Conservation (phyloP, 2,113 vertebrate genomes). For the Smithornis capensis region DNA sequence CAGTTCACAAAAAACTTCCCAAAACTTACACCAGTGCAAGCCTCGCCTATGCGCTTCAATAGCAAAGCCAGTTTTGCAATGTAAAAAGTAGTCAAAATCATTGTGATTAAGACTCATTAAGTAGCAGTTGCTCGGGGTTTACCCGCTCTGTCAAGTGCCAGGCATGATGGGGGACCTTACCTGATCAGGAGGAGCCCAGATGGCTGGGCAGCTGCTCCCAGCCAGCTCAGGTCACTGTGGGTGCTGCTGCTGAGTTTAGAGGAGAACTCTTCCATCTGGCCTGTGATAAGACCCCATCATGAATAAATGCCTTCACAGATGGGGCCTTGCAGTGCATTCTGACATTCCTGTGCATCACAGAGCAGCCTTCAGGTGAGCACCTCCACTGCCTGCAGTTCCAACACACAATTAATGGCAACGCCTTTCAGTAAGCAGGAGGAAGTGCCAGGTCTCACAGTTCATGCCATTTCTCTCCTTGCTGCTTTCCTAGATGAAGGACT, state of each 20-base stretch:
- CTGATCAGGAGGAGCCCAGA: neutral
- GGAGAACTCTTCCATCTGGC: neutral
- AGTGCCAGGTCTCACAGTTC: neutral
- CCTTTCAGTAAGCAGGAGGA: neutral
- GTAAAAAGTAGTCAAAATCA: neutral
- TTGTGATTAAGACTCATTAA: neutral
- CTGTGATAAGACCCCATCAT: neutral
- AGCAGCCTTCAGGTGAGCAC: neutral
- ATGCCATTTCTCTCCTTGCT: neutral
- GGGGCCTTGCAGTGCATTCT: neutral
- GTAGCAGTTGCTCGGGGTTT: neutral
- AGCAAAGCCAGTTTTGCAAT: neutral
- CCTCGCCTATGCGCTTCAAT: neutral
- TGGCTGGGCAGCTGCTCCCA: neutral
- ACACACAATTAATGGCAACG: neutral
- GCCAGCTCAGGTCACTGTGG: neutral
- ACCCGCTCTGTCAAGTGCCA: neutral
- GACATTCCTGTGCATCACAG: neutral
- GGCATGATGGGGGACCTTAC: neutral
- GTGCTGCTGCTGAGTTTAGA: neutral
- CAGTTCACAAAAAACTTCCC: neutral
- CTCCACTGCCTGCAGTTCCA: neutral
- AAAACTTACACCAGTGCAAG: neutral
- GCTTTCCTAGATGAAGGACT: slow-evolving; percentile 86
- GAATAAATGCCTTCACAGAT: neutral